phyloP scores from a whole-genome alignment of 1,140 invertebrate species.

The Plutomurus gul region DNA sequence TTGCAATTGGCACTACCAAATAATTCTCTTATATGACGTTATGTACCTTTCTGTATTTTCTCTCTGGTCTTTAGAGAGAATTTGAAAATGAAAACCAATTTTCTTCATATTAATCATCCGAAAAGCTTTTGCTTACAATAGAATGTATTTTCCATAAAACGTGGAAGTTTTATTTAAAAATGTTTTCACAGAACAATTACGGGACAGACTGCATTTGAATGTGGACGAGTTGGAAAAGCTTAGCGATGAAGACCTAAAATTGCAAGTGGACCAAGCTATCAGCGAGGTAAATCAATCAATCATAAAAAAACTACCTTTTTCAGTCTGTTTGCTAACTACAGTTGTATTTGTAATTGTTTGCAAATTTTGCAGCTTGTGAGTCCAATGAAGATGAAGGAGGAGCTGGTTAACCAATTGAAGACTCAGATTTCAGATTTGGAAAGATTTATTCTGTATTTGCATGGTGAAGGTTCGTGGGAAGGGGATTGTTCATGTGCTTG shows the following conservation, averaged over 20 bases:
- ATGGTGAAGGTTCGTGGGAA: conserved; percentile 63
- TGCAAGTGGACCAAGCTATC: conserved; percentile 52
- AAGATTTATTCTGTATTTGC: conserved; percentile 93
- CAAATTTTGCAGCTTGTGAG: conserved; percentile 95
- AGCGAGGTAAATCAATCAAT: conserved; percentile 44
- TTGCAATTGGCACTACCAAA: too few relatives aligned
- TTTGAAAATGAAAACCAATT: too few relatives aligned
- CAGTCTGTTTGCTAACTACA: background rate
- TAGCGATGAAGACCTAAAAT: conserved; percentile 49
- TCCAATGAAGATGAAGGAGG: conserved; percentile 93
- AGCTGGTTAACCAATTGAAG: conserved; percentile 90
- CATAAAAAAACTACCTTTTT: background rate
- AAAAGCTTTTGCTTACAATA: background rate
- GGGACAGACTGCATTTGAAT: conserved; percentile 50
- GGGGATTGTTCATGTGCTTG: conserved; percentile 67
- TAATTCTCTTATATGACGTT: too few relatives aligned
- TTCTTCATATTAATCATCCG: too few relatives aligned
- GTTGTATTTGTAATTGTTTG: conserved; percentile 57
- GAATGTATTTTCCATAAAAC: background rate
- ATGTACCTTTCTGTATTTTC: too few relatives aligned
- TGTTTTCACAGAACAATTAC: conserved; percentile 45
- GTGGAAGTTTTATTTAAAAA: background rate
- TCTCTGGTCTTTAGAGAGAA: too few relatives aligned
- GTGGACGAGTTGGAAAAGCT: conserved; percentile 51
- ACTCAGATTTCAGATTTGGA: conserved; percentile 96